Conservation (phyloP, 2,888 invertebrate genomes). For the Platerodrilus igneus region DNA sequence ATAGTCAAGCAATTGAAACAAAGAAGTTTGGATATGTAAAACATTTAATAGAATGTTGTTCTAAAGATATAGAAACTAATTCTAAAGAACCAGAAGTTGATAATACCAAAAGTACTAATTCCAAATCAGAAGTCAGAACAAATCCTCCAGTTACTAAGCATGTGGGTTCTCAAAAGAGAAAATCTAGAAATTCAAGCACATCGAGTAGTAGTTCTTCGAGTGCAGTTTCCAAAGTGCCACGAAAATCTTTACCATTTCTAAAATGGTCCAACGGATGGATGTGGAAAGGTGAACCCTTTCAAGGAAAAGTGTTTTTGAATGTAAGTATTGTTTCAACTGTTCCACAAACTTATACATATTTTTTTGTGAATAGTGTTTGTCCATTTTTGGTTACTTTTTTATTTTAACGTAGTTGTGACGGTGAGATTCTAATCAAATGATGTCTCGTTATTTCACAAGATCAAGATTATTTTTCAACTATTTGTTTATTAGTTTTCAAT, state of each 20-base stretch:
- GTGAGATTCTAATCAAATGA: no score
- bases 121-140: constrained; percentile 20
- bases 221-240: constrained; percentile 34
- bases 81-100: constrained; percentile 11
- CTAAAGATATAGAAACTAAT: constrained; percentile 14
- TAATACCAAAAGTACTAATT: constrained; percentile 27
- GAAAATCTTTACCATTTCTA: constrained; percentile 47
- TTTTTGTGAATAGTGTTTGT: no score
- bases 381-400: no score
- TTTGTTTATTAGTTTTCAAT: no score
- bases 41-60: constrained; percentile 14
- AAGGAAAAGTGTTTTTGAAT: constrained; percentile 81
- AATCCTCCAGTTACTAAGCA: constrained; percentile 28
- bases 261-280: constrained; percentile 91
- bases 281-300: constrained; percentile 81
- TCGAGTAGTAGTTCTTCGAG: constrained; percentile 28
- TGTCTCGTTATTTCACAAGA: no score
- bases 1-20: constrained; percentile 38
- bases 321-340: constrained; percentile 69
- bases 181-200: constrained; percentile 34
- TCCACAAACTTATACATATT: no score
- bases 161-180: constrained; percentile 35
- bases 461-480: no score
- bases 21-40: constrained; percentile 22
- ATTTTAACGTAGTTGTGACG: no score